Conservation (phyloP, 2,113 vertebrate species). For the Neodontobutis hainanensis region DNA sequence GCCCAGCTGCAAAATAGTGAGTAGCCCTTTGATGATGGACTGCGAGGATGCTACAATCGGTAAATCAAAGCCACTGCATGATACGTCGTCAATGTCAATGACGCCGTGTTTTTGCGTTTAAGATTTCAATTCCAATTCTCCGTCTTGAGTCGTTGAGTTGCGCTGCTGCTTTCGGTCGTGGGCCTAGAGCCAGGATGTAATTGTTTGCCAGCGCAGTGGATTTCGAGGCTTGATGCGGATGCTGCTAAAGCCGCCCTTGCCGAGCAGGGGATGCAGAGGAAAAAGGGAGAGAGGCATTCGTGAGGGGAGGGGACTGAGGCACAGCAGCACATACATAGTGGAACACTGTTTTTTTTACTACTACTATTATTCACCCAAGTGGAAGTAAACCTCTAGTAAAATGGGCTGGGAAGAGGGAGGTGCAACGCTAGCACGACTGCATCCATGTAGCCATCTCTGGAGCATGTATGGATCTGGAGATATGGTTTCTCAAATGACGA, state of each 20-base stretch:
- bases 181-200: conserved; percentile 54
- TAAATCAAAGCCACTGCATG: conserved; percentile 70
- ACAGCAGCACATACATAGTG: conserved; percentile 61
- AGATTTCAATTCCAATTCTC: not conserved
- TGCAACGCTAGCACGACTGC: conserved; percentile 35
- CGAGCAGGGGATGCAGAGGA: conserved; percentile 74
- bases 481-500: not conserved
- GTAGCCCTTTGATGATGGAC: conserved; percentile 72
- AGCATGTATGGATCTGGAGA: conserved; percentile 33
- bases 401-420: conserved; percentile 49
- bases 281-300: conserved; percentile 62
- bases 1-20: conserved; percentile 66
- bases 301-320: conserved; percentile 68
- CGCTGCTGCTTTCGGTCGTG: conserved; percentile 6
- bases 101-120: conserved; percentile 44
- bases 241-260: conserved; percentile 76
- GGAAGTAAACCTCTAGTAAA: conserved; percentile 71
- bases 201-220: conserved; percentile 65
- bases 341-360: conserved; percentile 66
- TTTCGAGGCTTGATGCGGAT: conserved; percentile 72
- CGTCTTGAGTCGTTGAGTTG: conserved; percentile 14
- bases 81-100: conserved; percentile 68
- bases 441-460: not conserved
- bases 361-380: conserved; percentile 71
- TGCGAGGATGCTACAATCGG: conserved; percentile 71